Percentiles rank a stretch among this genome's conserved stretches.
These are phyloP conservation scores for Eulemur rubriventer DNA, from an alignment of 2,797 vertebrate genomes.

Conservation along the genomic window DNA sequence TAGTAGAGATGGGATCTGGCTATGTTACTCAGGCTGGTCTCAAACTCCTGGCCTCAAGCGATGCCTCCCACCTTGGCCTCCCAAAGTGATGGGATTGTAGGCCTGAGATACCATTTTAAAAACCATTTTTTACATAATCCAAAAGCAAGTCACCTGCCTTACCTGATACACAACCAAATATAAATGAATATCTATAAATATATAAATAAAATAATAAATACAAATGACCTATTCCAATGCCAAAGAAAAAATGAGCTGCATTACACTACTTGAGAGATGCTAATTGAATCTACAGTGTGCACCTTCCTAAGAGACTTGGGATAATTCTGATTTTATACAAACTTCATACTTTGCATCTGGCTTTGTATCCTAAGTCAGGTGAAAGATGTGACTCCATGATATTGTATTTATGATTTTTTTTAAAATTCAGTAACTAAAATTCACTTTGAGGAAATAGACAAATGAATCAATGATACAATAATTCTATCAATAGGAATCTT, in stretches of 20 bases:
- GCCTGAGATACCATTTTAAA: background rate
- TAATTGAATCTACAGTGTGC: background rate
- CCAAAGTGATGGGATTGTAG: background rate
- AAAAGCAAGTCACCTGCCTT: background rate
- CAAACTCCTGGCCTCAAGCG: background rate
- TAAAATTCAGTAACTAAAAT: background rate
- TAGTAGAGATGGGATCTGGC: background rate
- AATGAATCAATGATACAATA: background rate
- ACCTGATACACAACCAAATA: background rate
- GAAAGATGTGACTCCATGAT: background rate
- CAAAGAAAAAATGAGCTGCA: background rate
- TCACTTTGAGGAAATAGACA: constrained; percentile 6
- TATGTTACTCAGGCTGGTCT: background rate
- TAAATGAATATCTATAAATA: background rate
- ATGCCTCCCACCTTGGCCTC: background rate
- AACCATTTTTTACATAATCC: background rate
- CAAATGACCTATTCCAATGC: background rate
- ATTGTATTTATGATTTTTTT: background rate
- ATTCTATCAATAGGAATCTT: background rate
- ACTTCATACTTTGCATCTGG: background rate
- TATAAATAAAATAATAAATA: background rate
- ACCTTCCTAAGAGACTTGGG: background rate
- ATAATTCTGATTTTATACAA: background rate
- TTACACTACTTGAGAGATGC: background rate
- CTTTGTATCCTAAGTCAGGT: background rate